Conservation (phyloP, 2,888 invertebrate genomes). For the Bellardia bayeri region DNA sequence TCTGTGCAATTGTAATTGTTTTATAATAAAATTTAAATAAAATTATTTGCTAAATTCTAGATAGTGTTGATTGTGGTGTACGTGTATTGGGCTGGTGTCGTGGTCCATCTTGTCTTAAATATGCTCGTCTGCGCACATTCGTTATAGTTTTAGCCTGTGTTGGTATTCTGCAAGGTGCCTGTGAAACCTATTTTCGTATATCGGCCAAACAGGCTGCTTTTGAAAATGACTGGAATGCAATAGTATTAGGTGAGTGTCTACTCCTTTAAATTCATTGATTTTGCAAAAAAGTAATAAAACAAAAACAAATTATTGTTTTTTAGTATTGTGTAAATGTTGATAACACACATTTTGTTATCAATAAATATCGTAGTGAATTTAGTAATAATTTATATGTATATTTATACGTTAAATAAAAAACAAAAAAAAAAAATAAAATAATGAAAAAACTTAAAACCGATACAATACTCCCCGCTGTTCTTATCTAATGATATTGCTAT, state of each 20-base stretch:
- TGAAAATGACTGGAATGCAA: constrained; percentile 84
- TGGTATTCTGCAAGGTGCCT: constrained; percentile 84
- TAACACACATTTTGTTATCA: constrained; percentile 60
- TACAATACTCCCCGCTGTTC: background rate
- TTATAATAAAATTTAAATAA: background rate
- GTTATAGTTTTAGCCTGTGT: constrained; percentile 82
- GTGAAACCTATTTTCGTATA: constrained; percentile 85
- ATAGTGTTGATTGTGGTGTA: constrained; percentile 85
- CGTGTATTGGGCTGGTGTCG: constrained; percentile 84
- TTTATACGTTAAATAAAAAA: constrained; percentile 24
- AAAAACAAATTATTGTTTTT: constrained; percentile 7
- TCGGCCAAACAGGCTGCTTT: constrained; percentile 85
- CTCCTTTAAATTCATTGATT: background rate
- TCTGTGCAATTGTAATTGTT: background rate
- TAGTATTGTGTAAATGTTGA: constrained; percentile 49
- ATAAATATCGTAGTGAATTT: constrained; percentile 28
- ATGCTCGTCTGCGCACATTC: constrained; percentile 85
- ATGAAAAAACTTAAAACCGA: constrained; percentile 15
- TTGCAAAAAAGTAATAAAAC: background rate
- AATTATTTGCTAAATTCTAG: constrained; percentile 75
- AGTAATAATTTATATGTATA: background rate
- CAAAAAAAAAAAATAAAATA: background rate
- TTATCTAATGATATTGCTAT: constrained; percentile 44
- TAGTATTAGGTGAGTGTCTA: constrained; percentile 84
- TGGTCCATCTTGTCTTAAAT: constrained; percentile 84